Base-by-base conservation (phyloP, 2,797 vertebrate species). In the Paedocypris micromegethes region DNA sequence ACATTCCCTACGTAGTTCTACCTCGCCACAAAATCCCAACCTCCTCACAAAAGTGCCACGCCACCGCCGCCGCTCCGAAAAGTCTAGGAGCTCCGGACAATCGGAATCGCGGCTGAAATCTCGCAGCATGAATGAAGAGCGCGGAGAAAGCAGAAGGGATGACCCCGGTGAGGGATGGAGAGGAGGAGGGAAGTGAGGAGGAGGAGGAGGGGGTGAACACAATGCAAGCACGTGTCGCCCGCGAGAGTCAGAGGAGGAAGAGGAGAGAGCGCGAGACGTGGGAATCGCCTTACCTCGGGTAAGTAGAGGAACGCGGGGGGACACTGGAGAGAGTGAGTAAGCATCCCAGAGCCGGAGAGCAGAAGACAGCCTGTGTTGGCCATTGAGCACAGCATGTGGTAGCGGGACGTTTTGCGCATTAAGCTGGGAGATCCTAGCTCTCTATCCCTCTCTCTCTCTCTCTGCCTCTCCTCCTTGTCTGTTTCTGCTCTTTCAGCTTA, bases 311-410 rank as follows among this genome's bases (percentile, higher is more conserved):
- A 93, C 79, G 94, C 90, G 77, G 93, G 88, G 86, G 92, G 91
- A 81, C 93, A 93, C 79, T 93, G 92, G 80, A 93, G 88, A 75
- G 93, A 91, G 83, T 91, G 93, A 84, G 93, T 91, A 84, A 95
- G 90, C 91, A 95, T 92, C 87, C 92, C 92, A 77, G 92, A 91
- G 82, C 91, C 91, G 86, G 94, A 89, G 88, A 96, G 89, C 86
- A 95, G 90, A 86, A 96, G 88, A 86, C 94, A 96, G 90, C 93
- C 92, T 74, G 93, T 93, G 92, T 94, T 94, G 78, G 92, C 92
- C 93, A 94, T 94, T 84, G 92, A 95, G 91, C 93, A 94, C 89
- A 95, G 93, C 93, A 95, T 96, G 92, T 92, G 92, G 89, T 88
- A 90, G 86, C 90, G 86, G 88, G 87, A 88, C 75, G 77, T 79